Evolutionary conservation across 1,140 invertebrate species (phyloP), one percentile per base, ranked within the genome.

Genomic region (Matsumurasca onukii): DNA sequence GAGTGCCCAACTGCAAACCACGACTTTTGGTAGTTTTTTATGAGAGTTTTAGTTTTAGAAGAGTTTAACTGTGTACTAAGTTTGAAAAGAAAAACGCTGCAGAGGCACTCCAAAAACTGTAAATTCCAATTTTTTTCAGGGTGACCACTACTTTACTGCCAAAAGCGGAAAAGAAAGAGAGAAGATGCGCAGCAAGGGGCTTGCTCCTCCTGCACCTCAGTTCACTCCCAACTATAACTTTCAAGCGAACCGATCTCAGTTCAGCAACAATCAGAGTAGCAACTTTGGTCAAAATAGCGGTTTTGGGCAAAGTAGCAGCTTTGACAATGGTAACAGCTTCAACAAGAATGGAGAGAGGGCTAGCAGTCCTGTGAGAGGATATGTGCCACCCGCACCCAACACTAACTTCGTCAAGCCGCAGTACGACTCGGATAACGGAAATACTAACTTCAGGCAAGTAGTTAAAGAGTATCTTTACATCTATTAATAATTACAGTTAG

Each of bases 71-170:
- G n/a, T n/a, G n/a, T n/a, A n/a, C n/a, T n/a, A n/a, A n/a, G n/a
- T n/a, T n/a, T n/a, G n/a, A n/a, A n/a, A n/a, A n/a, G n/a, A n/a
- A n/a, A n/a, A n/a, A n/a, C n/a, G n/a, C n/a, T n/a, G n/a, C n/a
- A n/a, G n/a, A n/a, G n/a, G n/a, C n/a, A n/a, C n/a, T n/a, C n/a
- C n/a, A n/a, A n/a, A n/a, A n/a, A n/a, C n/a, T n/a, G n/a, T n/a
- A n/a, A n/a, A n/a, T n/a, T n/a, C n/a, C n/a, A n/a, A n/a, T n/a
- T 39, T 39, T 39, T 39, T 5, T 39, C 5, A 59, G 55, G 55
- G 55, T 59, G 55, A 59, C 25, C 55, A 59, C 55, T 59, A 27
- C 24, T 59, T 59, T 24, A 59, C 55, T 9, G 9, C 55, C 2
- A 59, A 59, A 29, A 59, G 15, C 30, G 15, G 15, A n/a, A 25